Percentiles rank a stretch among this genome's conserved stretches.
These are phyloP conservation scores for Mesoclemmys tuberculata DNA, from an alignment of 2,113 vertebrate genomes.

Conservation along the genomic window DNA sequence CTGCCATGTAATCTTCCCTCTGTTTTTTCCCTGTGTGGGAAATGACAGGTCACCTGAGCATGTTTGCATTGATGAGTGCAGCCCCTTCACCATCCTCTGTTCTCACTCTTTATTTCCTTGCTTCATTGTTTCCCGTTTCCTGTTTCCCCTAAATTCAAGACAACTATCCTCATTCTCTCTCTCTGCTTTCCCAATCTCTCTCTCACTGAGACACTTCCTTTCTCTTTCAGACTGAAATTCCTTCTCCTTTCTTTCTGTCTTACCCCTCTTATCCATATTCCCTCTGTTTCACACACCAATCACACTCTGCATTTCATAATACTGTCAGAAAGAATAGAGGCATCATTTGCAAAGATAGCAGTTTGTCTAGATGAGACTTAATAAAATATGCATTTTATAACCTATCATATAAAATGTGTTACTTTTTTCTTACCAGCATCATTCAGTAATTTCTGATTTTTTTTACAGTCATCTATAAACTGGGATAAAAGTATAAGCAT, in stretches of 20 bases:
- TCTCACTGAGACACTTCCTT: slow-evolving; percentile 26
- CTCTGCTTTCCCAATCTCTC: slow-evolving; percentile 28
- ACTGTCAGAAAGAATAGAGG: slow-evolving; percentile 5
- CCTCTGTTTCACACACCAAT: slow-evolving; percentile 31
- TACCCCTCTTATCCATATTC: slow-evolving; percentile 36
- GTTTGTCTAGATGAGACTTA: not conserved
- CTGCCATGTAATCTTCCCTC: not conserved
- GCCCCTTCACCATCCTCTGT: not conserved
- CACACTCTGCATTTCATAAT: not conserved
- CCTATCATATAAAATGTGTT: not conserved
- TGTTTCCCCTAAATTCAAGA: not conserved
- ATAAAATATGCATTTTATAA: not conserved
- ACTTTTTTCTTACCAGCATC: not conserved
- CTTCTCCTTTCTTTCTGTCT: slow-evolving; percentile 42
- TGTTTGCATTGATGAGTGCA: not conserved
- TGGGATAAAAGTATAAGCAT: slow-evolving; percentile 91
- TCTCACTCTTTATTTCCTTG: not conserved
- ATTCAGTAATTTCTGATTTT: slow-evolving; percentile 33
- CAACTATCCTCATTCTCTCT: not conserved
- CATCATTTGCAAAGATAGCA: slow-evolving; percentile 26
- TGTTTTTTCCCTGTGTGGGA: not conserved
- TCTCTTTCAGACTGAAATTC: slow-evolving; percentile 35
- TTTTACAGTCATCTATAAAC: slow-evolving; percentile 82
- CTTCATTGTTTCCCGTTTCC: not conserved
- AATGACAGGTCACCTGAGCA: not conserved